A percentile compares a stretch with the other conserved stretches of the same genome.
Evolutionary conservation across 2,113 vertebrate species (phyloP).

Genomic region (Passer domesticus): DNA sequence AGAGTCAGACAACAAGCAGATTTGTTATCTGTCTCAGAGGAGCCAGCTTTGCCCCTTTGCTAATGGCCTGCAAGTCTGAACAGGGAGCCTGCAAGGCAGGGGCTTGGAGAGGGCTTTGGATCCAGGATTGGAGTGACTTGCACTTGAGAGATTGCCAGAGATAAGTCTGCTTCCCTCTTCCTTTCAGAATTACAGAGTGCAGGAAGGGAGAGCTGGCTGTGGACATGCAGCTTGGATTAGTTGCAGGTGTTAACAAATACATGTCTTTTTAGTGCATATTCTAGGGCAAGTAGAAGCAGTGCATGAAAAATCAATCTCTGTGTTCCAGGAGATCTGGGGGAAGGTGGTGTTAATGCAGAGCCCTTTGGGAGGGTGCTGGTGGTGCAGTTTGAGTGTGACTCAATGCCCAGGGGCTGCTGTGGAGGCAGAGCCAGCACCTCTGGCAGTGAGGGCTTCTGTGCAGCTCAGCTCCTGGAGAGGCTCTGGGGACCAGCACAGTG

Average conservation of each 20-base stretch:
- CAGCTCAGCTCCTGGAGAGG: not conserved
- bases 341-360: not conserved
- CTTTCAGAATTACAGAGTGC: not conserved
- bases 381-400: not conserved
- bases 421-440: not conserved
- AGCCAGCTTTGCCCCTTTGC: conserved; percentile 18
- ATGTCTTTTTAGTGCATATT: not conserved
- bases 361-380: not conserved
- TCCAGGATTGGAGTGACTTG: not conserved
- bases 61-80: conserved; percentile 69
- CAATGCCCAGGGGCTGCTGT: not conserved
- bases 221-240: not conserved
- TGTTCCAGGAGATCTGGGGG: not conserved
- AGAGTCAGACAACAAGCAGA: conserved; percentile 35
- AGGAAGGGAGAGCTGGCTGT: not conserved
- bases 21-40: conserved; percentile 1
- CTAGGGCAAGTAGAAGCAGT: not conserved
- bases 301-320: not conserved
- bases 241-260: conserved; percentile 30
- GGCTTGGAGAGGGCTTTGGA: conserved; percentile 40
- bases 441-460: not conserved
- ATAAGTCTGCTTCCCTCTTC: conserved; percentile 47
- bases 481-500: not conserved
- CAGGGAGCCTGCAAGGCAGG: conserved; percentile 46
- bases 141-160: conserved; percentile 62